Evolutionary conservation across 92 coral and sea anemone species (phyloP).

Genomic region (Phenganax subtilis): DNA sequence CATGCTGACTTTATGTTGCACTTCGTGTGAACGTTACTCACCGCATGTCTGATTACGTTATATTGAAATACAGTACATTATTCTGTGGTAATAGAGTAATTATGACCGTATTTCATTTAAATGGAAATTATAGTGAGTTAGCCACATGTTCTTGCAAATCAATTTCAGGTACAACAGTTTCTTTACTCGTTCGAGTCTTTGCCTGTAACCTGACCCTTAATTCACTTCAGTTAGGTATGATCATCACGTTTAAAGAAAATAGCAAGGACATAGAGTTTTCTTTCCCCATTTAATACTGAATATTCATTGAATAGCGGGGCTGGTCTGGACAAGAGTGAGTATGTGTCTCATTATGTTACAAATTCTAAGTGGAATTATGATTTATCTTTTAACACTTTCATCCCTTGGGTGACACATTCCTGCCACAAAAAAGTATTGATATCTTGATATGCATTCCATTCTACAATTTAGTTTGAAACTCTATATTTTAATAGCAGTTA

Average conservation of each 20-base stretch:
- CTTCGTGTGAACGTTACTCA: no score
- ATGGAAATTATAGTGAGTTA: no score
- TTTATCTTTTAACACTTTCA: conserved; percentile 16
- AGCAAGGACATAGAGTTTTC: not conserved
- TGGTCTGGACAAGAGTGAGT: not conserved
- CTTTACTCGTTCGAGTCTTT: no score
- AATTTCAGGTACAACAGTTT: no score
- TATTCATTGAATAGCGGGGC: not conserved
- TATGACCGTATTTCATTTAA: no score
- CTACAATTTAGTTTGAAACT: not conserved
- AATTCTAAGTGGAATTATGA: not conserved
- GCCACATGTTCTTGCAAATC: no score
- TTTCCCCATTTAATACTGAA: not conserved
- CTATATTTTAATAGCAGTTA: not conserved
- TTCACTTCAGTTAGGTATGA: no score
- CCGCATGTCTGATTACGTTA: no score
- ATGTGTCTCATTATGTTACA: not conserved
- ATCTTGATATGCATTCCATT: not conserved
- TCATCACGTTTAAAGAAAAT: not conserved
- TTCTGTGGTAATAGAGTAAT: no score
- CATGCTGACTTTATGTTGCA: no score
- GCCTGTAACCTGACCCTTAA: no score
- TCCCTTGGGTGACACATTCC: not conserved
- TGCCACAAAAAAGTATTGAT: not conserved
- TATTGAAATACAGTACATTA: no score